Conservation (phyloP, 2,797 vertebrate genomes). For the Huso huso region DNA sequence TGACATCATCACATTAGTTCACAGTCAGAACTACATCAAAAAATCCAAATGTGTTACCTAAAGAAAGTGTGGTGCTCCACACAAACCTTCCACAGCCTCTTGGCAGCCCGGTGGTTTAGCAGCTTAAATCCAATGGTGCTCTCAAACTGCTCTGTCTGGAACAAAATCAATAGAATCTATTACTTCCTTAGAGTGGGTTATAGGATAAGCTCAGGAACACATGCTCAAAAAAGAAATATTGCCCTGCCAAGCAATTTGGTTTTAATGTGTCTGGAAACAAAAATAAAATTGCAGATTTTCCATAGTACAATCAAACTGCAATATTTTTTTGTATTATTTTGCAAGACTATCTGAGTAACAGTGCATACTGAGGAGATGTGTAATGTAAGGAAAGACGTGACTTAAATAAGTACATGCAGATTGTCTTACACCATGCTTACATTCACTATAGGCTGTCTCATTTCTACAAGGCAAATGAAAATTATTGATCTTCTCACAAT, state of each 20-base stretch:
- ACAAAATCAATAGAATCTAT: conserved; percentile 37
- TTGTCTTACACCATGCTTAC: no score
- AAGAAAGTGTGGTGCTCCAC: conserved; percentile 98
- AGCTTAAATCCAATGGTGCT: conserved; percentile 97
- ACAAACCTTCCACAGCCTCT: conserved; percentile 94
- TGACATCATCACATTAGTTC: no score
- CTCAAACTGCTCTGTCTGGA: conserved; percentile 91
- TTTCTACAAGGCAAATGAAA: no score
- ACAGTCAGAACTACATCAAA: neutral
- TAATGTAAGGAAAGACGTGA: no score
- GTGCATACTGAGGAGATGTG: no score
- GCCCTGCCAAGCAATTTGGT: neutral
- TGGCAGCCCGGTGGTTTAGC: conserved; percentile 88
- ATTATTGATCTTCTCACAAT: no score
- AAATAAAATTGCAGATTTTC: conserved; percentile 10
- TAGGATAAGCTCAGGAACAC: neutral
- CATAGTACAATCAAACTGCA: conserved; percentile 15
- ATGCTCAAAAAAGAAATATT: neutral
- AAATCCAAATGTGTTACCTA: conserved; percentile 60
- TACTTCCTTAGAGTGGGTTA: conserved; percentile 24
- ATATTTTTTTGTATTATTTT: no score
- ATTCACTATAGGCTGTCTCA: no score
- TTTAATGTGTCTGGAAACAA: neutral
- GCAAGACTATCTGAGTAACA: no score
- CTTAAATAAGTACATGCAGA: no score